phyloP scores from a whole-genome alignment of 2,113 vertebrate genomes.

The Piaya cayana region DNA sequence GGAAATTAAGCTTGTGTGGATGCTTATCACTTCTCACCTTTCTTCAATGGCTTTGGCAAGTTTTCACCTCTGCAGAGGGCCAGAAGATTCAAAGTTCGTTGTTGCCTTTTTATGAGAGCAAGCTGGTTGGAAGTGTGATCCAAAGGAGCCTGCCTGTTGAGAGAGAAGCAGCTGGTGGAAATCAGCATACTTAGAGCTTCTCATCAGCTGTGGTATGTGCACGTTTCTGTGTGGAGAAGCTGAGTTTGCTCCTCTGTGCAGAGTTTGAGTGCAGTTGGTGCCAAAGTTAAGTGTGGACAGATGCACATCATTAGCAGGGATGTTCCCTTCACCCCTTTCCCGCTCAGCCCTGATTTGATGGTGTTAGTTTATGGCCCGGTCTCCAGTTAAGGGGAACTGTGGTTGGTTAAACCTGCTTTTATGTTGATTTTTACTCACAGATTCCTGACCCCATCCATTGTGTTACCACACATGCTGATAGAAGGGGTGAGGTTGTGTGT shows the following conservation, averaged over 20 bases:
- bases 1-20: background rate
- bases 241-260: accelerated
- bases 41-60: background rate
- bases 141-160: background rate
- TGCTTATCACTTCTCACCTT: background rate
- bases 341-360: background rate
- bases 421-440: accelerated
- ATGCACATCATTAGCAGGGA: background rate
- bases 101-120: background rate
- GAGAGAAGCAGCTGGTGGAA: background rate
- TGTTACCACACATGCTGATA: background rate
- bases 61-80: background rate
- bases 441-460: background rate
- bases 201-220: accelerated
- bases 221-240: background rate
- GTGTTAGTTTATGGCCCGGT: background rate
- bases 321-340: background rate
- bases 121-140: background rate
- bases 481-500: background rate
- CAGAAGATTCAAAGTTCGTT: background rate
- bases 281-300: background rate
- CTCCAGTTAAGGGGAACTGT: background rate
- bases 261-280: background rate
- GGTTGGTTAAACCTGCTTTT: background rate
- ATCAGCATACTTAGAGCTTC: background rate